phyloP scores from a whole-genome alignment of 2,888 invertebrate genomes.

The Xanthorhoe designata region DNA sequence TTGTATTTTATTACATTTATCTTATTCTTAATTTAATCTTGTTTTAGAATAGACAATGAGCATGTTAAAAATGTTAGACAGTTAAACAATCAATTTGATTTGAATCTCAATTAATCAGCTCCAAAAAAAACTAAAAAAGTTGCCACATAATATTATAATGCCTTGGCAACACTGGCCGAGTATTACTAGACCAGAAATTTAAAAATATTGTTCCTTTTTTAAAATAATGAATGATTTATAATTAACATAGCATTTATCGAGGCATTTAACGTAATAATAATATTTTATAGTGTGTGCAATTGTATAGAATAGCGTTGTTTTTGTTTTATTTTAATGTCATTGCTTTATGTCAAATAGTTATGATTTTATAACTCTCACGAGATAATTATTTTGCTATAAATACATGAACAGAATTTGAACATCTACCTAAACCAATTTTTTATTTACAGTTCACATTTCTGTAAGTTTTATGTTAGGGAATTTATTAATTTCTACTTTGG shows the following conservation, averaged over 20 bases:
- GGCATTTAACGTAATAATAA: slow-evolving; percentile 51
- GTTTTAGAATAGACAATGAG: neutral
- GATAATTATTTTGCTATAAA: neutral
- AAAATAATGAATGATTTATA: slow-evolving; percentile 12
- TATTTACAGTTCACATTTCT: too few species aligned
- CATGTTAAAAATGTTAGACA: neutral
- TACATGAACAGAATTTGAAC: too few species aligned
- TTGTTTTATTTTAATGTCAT: slow-evolving; percentile 30
- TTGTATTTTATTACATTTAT: neutral
- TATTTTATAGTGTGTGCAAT: slow-evolving; percentile 21
- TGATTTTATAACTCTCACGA: slow-evolving; percentile 9
- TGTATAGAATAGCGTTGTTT: slow-evolving; percentile 31
- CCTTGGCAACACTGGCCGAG: neutral
- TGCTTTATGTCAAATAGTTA: slow-evolving; percentile 5
- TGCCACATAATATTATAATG: neutral
- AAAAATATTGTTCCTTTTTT: slow-evolving; percentile 18
- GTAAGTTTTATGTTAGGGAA: too few species aligned
- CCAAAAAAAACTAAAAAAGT: neutral
- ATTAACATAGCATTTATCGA: slow-evolving; percentile 49
- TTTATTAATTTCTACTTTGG: too few species aligned
- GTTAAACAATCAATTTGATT: neutral
- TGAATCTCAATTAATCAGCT: neutral
- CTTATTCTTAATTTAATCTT: neutral
- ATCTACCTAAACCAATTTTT: too few species aligned
- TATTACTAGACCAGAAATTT: neutral